These are phyloP conservation scores for Drosophila mulleri DNA, from an alignment of 2,888 invertebrate genomes.

Conservation along the genomic window DNA sequence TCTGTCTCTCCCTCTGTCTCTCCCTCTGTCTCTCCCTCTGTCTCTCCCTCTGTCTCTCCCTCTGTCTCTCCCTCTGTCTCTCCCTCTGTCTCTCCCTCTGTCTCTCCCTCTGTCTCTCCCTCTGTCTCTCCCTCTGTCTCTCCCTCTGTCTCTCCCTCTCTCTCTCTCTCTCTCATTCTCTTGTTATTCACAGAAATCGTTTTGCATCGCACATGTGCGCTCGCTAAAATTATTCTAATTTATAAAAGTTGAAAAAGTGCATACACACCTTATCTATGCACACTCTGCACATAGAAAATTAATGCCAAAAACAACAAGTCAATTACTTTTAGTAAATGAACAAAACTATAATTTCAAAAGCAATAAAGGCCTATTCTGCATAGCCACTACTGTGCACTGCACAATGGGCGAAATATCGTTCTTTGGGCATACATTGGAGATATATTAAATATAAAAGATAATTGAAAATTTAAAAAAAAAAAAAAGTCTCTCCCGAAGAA, in stretches of 20 bases:
- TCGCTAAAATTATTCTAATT: slow-evolving; percentile 2
- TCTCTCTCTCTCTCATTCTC: no score
- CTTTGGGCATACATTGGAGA: neutral
- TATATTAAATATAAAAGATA: slow-evolving; percentile 8
- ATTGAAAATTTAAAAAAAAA: neutral
- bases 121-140: no score
- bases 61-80: neutral
- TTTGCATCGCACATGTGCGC: slow-evolving; percentile 39
- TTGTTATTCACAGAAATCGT: neutral
- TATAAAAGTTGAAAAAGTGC: neutral
- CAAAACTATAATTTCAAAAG: slow-evolving; percentile 38
- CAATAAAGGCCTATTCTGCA: slow-evolving; percentile 21
- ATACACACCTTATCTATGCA: neutral
- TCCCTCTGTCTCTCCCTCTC: neutral
- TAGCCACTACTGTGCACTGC: slow-evolving; percentile 26
- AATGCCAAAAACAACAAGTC: slow-evolving; percentile 62
- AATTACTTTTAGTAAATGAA: slow-evolving; percentile 73
- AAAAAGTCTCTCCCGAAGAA: neutral
- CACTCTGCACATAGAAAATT: slow-evolving; percentile 27
- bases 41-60: neutral
- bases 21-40: neutral
- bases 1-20: no score
- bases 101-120: neutral
- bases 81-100: neutral
- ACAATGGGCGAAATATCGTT: neutral